Evolutionary conservation across 2,797 vertebrate species (phyloP).

Genomic region (Falco naumanni): DNA sequence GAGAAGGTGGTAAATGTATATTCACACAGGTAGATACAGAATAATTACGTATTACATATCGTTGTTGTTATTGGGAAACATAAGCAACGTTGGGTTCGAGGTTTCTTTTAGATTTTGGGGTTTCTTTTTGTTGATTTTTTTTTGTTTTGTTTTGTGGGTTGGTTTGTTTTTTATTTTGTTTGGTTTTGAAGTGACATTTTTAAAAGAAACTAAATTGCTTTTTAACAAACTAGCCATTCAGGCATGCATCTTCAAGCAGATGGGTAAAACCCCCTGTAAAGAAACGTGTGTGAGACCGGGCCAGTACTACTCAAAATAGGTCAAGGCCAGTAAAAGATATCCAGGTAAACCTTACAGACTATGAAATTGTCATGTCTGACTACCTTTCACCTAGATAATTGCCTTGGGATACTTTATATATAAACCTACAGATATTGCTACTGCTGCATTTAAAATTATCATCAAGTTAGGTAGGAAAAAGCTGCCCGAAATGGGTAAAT

Average conservation of each 20-base stretch:
- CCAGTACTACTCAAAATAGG: background rate
- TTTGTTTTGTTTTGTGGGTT: background rate
- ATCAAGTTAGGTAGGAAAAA: background rate
- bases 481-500: fast-evolving
- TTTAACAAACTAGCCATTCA: background rate
- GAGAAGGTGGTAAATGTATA: background rate
- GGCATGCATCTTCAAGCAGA: background rate
- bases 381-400: background rate
- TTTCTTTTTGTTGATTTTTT: background rate
- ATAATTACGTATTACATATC: fast-evolving
- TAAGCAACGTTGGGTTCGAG: background rate
- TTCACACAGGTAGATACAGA: background rate
- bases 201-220: background rate
- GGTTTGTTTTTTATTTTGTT: background rate
- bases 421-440: background rate
- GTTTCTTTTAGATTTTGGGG: background rate
- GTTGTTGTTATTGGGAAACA: background rate
- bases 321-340: background rate
- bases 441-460: background rate
- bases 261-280: background rate
- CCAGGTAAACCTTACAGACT: background rate
- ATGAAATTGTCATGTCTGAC: background rate
- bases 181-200: background rate
- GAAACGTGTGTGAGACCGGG: background rate
- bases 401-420: background rate